phyloP scores from a whole-genome alignment of 2,888 invertebrate species.

The Crossocerus cetratus region DNA sequence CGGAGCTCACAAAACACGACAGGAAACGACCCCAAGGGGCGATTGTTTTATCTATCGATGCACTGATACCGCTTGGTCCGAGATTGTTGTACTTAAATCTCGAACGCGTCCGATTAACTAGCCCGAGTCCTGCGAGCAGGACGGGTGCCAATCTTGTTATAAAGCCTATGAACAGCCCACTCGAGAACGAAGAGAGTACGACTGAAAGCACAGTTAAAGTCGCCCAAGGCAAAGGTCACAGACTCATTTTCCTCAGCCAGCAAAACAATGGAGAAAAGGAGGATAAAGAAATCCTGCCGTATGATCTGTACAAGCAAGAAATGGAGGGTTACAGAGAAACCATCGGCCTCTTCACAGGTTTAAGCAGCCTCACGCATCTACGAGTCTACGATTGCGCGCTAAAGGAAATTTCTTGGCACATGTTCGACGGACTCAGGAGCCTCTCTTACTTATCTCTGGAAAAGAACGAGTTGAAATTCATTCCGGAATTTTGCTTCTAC shows the following conservation, averaged over 20 bases:
- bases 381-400: conserved; percentile 81
- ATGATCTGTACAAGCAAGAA: conserved; percentile 80
- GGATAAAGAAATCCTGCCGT: conserved; percentile 81
- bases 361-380: conserved; percentile 79
- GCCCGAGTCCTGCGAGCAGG: conserved; percentile 54
- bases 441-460: conserved; percentile 82
- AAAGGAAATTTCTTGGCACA: conserved; percentile 82
- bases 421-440: conserved; percentile 82
- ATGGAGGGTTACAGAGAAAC: conserved; percentile 77
- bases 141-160: conserved; percentile 67
- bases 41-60: conserved; percentile 66
- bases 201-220: conserved; percentile 34
- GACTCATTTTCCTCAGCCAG: conserved; percentile 68
- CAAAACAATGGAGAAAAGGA: conserved; percentile 63
- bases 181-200: conserved; percentile 20
- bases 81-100: conserved; percentile 68
- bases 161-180: conserved; percentile 56
- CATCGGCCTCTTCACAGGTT: conserved; percentile 77
- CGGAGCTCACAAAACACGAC: conserved; percentile 34
- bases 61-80: conserved; percentile 64
- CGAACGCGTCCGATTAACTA: conserved; percentile 66
- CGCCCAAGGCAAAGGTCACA: conserved; percentile 61
- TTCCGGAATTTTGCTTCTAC: conserved; percentile 84
- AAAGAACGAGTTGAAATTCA: conserved; percentile 81
- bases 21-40: conserved; percentile 49